These are phyloP conservation scores for Bucorvus abyssinicus DNA, from an alignment of 2,797 vertebrate species.

Conservation along the genomic window DNA sequence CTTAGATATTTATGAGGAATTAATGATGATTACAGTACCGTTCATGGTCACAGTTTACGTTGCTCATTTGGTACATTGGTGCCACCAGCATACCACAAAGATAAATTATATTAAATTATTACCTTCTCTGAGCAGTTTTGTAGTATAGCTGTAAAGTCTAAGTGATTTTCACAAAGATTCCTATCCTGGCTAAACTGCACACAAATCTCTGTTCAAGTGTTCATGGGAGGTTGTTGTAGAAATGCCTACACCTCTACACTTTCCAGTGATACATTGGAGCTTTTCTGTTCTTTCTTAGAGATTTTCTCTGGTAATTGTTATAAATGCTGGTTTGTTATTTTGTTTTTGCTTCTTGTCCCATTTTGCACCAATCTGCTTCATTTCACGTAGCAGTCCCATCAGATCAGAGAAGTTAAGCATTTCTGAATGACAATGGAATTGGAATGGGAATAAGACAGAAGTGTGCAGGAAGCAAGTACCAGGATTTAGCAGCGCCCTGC, in stretches of 20 bases:
- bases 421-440: background rate
- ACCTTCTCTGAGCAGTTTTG: background rate
- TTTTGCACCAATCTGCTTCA: background rate
- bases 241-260: background rate
- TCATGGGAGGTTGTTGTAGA: background rate
- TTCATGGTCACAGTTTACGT: background rate
- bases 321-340: background rate
- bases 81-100: background rate
- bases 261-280: background rate
- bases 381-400: background rate
- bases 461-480: background rate
- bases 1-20: background rate
- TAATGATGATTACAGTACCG: background rate
- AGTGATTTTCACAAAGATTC: background rate
- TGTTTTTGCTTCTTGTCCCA: background rate
- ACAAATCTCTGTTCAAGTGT: background rate
- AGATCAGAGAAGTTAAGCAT: background rate
- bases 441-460: background rate
- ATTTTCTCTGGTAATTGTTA: background rate
- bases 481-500: background rate
- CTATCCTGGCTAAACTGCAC: background rate
- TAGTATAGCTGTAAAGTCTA: background rate
- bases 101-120: background rate
- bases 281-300: background rate
- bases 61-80: background rate